phyloP scores from a whole-genome alignment of 64 coral and sea anemone genomes.

The Pocillopora damicornis region DNA sequence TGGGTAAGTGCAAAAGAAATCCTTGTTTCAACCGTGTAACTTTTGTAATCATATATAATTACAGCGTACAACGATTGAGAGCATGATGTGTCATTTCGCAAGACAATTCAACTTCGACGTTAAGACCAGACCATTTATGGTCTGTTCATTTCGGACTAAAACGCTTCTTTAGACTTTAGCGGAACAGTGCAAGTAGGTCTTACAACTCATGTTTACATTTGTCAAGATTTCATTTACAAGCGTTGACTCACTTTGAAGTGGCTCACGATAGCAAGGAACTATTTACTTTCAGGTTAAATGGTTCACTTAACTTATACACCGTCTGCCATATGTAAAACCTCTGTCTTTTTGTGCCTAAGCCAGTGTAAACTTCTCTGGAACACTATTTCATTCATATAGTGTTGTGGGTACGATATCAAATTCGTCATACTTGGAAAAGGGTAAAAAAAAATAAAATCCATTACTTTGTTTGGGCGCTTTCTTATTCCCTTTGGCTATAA shows the following conservation, averaged over 20 bases:
- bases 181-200: too few relatives aligned
- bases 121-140: neutral
- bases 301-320: too few relatives aligned
- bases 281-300: too few relatives aligned
- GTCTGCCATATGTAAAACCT: too few relatives aligned
- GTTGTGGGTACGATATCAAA: neutral
- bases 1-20: constrained; percentile 8
- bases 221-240: too few relatives aligned
- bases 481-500: neutral
- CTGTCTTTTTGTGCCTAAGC: neutral
- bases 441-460: neutral
- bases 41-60: neutral
- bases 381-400: neutral
- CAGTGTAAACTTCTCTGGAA: neutral
- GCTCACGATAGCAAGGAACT: too few relatives aligned
- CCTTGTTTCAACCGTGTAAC: neutral
- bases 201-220: too few relatives aligned
- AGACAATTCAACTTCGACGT: neutral
- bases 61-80: neutral
- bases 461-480: neutral
- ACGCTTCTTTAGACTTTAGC: too few relatives aligned
- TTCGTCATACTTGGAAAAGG: neutral
- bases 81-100: neutral
- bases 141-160: neutral
- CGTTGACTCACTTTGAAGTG: too few relatives aligned